phyloP scores from a whole-genome alignment of 2,888 invertebrate species.

The Cyclophora albipunctata region DNA sequence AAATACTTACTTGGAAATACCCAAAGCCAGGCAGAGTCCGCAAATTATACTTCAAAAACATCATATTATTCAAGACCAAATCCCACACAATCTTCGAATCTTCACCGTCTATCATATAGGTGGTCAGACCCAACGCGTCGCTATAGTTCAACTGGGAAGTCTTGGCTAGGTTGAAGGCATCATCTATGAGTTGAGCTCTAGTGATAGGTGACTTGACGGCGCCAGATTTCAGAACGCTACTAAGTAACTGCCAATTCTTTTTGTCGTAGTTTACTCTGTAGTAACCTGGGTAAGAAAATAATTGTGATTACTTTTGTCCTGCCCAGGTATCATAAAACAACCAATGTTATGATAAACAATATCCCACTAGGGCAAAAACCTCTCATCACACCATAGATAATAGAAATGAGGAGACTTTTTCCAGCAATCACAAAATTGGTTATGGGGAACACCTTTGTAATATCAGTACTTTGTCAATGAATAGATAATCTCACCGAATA shows the following conservation, averaged over 20 bases:
- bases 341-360: no score
- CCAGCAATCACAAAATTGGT: no score
- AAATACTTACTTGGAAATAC: constrained; percentile 54
- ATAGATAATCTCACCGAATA: no score
- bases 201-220: constrained; percentile 73
- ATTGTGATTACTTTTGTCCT: background rate
- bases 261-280: constrained; percentile 78
- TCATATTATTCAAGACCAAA: constrained; percentile 73
- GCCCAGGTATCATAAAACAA: no score
- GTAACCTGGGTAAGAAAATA: constrained; percentile 56
- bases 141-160: constrained; percentile 74
- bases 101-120: constrained; percentile 76
- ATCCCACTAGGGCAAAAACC: no score
- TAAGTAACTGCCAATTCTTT: constrained; percentile 73
- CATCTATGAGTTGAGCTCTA: constrained; percentile 83
- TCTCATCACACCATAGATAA: no score
- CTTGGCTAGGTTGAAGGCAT: constrained; percentile 80
- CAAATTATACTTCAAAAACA: constrained; percentile 64
- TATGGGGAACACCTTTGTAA: no score
- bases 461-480: no score
- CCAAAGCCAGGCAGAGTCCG: constrained; percentile 66
- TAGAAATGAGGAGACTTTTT: no score
- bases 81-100: constrained; percentile 81
- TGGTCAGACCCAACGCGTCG: constrained; percentile 77
- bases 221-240: constrained; percentile 65